These are phyloP conservation scores for Polypterus senegalus DNA, from an alignment of 2,113 vertebrate species.

Conservation along the genomic window DNA sequence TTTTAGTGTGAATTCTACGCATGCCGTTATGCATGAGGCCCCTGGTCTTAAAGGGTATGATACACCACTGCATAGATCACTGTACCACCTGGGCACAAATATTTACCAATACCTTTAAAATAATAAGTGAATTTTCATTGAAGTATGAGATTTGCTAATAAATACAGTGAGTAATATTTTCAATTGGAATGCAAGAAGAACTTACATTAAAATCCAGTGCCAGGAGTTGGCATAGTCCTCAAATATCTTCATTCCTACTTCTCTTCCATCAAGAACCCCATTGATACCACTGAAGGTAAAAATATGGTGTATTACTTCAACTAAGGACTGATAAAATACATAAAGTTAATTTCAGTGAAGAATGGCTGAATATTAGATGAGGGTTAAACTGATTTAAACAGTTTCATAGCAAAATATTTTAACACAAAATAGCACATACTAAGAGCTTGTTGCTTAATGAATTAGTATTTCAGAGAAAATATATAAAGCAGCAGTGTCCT, in stretches of 20 bases:
- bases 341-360: background rate
- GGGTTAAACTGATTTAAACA: background rate
- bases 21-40: too few relatives aligned
- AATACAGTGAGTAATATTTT: too few relatives aligned
- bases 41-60: too few relatives aligned
- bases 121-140: too few relatives aligned
- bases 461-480: constrained; percentile 1
- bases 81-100: too few relatives aligned
- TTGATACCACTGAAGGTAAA: constrained; percentile 55
- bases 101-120: too few relatives aligned
- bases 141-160: too few relatives aligned
- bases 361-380: background rate
- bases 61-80: too few relatives aligned
- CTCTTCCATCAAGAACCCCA: constrained; percentile 66
- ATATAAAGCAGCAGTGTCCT: background rate
- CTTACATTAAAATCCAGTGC: constrained; percentile 94
- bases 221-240: constrained; percentile 88
- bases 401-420: too few relatives aligned
- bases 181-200: background rate
- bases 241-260: constrained; percentile 75
- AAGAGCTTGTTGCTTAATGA: background rate
- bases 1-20: too few relatives aligned
- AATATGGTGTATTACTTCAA: background rate
- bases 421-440: background rate
- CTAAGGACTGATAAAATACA: background rate